These are phyloP conservation scores for Otocyon megalotis DNA, from an alignment of 2,113 vertebrate species.

Conservation along the genomic window DNA sequence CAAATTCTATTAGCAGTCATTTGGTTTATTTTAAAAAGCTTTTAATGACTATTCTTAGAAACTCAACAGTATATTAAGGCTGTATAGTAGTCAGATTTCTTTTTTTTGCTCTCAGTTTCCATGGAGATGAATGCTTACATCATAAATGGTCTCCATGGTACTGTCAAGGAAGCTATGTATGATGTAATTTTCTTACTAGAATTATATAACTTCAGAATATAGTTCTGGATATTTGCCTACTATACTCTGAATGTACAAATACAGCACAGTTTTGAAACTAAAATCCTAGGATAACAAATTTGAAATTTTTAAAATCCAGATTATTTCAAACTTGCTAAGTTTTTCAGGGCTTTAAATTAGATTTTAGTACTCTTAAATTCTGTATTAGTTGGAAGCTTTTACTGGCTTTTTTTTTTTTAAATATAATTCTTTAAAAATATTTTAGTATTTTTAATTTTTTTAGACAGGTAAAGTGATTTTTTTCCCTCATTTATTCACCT, in stretches of 20 bases:
- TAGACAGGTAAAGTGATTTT: constrained; percentile 6
- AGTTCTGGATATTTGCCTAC: not conserved
- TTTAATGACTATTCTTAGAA: constrained; percentile 47
- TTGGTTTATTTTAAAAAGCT: constrained; percentile 49
- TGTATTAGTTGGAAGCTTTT: constrained; percentile 40
- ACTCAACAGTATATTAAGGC: not conserved
- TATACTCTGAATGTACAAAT: not conserved
- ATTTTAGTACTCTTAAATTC: constrained; percentile 28
- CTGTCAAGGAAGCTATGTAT: constrained; percentile 15
- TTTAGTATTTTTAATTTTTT: constrained; percentile 55
- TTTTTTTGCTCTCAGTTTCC: not conserved
- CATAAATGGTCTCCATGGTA: not conserved
- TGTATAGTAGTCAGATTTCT: not conserved
- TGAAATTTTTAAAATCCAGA: constrained; percentile 50
- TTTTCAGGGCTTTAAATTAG: constrained; percentile 51
- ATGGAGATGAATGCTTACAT: constrained; percentile 44
- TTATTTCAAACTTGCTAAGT: constrained; percentile 2
- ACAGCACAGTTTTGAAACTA: not conserved
- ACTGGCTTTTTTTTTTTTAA: not conserved
- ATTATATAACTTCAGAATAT: constrained; percentile 9
- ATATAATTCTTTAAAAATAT: not conserved
- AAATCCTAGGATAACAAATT: constrained; percentile 33
- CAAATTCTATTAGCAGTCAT: constrained; percentile 36
- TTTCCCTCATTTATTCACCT: not conserved
- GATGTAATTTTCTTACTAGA: constrained; percentile 35